A percentile compares a stretch with the other conserved stretches of the same genome.
Conservation (phyloP, 2,113 vertebrate genomes). For the Panurus biarmicus region DNA sequence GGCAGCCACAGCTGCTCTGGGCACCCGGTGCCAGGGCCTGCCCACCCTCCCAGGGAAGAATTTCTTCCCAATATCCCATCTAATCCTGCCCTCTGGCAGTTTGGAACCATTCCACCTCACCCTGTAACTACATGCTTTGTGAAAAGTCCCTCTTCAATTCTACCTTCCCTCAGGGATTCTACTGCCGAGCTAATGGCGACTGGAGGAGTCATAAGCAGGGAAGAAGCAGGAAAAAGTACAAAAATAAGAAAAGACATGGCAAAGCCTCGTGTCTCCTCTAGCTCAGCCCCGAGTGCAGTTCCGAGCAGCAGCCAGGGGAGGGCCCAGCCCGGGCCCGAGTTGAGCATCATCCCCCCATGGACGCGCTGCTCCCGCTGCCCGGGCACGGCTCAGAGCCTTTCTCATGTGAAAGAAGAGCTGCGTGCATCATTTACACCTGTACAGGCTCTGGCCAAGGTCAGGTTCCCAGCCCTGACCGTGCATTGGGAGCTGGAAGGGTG, state of each 20-base stretch:
- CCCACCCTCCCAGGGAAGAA: not conserved
- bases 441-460: not conserved
- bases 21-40: not conserved
- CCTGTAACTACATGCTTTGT: not conserved
- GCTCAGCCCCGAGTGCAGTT: not conserved
- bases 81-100: not conserved
- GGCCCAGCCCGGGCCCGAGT: fast-evolving
- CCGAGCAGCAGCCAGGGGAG: not conserved
- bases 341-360: fast-evolving
- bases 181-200: not conserved
- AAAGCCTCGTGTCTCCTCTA: fast-evolving
- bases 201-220: not conserved
- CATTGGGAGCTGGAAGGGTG: too few species aligned
- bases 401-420: fast-evolving
- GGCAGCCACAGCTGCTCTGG: not conserved
- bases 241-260: not conserved
- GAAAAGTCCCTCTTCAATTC: not conserved
- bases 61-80: not conserved
- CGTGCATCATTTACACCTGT: fast-evolving
- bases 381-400: too few species aligned
- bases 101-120: not conserved
- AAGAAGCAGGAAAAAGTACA: not conserved
- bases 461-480: not conserved
- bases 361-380: fast-evolving
- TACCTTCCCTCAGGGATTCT: not conserved